phyloP scores from a whole-genome alignment of 2,888 invertebrate genomes.

The Acleris laterana region DNA sequence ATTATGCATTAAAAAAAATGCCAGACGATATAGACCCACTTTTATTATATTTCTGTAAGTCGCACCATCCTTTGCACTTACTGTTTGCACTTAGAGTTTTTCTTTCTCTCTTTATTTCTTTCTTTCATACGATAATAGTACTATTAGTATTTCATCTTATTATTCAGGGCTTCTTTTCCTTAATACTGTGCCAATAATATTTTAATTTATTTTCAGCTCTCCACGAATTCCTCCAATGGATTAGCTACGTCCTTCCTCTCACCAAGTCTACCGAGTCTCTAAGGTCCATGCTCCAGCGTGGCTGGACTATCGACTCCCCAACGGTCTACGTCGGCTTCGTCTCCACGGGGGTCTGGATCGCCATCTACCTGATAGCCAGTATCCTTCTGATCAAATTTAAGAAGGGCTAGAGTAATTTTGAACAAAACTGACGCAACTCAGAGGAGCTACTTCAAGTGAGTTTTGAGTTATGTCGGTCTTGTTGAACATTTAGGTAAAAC shows the following conservation, averaged over 20 bases:
- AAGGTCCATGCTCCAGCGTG: conserved; percentile 92
- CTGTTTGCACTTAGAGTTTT: too few species aligned
- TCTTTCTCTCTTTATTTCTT: too few species aligned
- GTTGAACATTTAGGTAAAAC: too few species aligned
- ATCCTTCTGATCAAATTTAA: conserved; percentile 92
- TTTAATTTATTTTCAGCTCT: conserved; percentile 77
- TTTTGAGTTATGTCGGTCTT: too few species aligned
- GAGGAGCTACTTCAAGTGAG: background rate
- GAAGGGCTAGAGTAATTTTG: conserved; percentile 81
- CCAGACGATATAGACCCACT: too few species aligned
- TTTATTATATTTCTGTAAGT: too few species aligned
- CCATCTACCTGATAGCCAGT: conserved; percentile 89
- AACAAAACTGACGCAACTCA: background rate
- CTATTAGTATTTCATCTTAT: too few species aligned
- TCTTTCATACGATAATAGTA: too few species aligned
- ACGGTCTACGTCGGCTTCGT: conserved; percentile 93
- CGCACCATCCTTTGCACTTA: too few species aligned
- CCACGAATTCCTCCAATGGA: conserved; percentile 88
- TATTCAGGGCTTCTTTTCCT: too few species aligned
- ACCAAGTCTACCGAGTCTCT: conserved; percentile 95
- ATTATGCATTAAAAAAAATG: too few species aligned
- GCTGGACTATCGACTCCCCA: conserved; percentile 89
- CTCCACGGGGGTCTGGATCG: conserved; percentile 91
- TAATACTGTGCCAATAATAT: background rate
- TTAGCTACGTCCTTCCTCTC: conserved; percentile 91